A percentile compares a stretch with the other conserved stretches of the same genome.
phyloP scores from a whole-genome alignment of 2,888 invertebrate genomes.

The Portevinia maculata region DNA sequence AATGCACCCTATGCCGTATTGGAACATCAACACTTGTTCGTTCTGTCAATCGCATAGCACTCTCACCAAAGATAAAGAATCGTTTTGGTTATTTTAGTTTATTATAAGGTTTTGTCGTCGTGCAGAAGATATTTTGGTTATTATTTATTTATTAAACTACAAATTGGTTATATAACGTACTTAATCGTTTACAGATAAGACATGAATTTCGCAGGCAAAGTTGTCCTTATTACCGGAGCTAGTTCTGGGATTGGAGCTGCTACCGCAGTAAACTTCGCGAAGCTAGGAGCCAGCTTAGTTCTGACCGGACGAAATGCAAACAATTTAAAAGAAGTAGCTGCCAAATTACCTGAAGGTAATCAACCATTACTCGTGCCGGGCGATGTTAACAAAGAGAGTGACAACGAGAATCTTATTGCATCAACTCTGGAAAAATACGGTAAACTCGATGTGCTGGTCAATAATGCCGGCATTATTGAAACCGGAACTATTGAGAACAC shows the following conservation, averaged over 20 bases:
- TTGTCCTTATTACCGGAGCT: conserved; percentile 87
- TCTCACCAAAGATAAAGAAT: background rate
- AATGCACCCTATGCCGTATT: background rate
- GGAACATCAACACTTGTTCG: conserved; percentile 14
- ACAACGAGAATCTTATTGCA: conserved; percentile 88
- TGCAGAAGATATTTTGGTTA: conserved; percentile 6
- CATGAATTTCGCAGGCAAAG: conserved; percentile 86
- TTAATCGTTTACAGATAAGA: background rate
- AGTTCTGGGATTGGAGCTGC: conserved; percentile 90
- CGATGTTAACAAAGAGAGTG: conserved; percentile 89
- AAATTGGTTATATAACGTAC: conserved; percentile 19
- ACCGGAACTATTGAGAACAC: conserved; percentile 93
- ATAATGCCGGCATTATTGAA: conserved; percentile 95
- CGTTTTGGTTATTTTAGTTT: too few species aligned
- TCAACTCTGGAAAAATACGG: conserved; percentile 90
- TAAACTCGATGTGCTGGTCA: conserved; percentile 91
- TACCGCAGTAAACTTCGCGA: conserved; percentile 87
- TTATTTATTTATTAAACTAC: background rate
- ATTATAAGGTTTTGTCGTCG: conserved; percentile 6
- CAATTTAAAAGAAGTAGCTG: conserved; percentile 86
- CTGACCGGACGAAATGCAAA: conserved; percentile 86
- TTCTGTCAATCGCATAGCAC: conserved; percentile 15
- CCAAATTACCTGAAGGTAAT: conserved; percentile 80
- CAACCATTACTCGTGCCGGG: conserved; percentile 86
- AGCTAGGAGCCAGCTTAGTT: conserved; percentile 86